Evolutionary conservation across 1,140 invertebrate species (phyloP), one percentile per base, ranked within the genome.

Genomic region (Dendroctonus valens): DNA sequence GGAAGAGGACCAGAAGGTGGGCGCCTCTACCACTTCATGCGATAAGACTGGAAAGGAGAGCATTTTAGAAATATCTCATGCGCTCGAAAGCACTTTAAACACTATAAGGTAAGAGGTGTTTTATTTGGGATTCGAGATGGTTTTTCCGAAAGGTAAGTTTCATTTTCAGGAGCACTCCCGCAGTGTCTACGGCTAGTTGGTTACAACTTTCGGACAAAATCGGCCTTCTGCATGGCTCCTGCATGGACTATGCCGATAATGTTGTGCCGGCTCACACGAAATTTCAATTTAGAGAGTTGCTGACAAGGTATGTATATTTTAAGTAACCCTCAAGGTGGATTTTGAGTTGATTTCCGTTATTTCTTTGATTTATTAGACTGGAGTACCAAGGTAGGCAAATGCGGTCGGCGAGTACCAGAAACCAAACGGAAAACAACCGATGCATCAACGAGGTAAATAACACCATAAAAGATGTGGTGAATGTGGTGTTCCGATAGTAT

Each of bases 211-310:
- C 91, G 1, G 91, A 94, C 74, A 92, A 92, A 75, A 85, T 93
- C 7, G 89, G 89, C 46, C 79, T 90, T 49, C 81, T 94, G 46
- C 89, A 92, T 71, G 85, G 86, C 1, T 88, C 90, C 64, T 94
- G 92, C 77, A 81, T 85, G 44, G 85, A 85, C 46, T 89, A 90
- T 59, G 83, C 83, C 1, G 82, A 83, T 64, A 89, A 90, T 66
- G 85, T 89, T 4, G 89, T 93, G 68, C 87, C 92, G 14, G 91
- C 93, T 12, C 92, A 93, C 74, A 87, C 90, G 38, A 89, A 94
- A 62, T 94, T 97, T 77, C 92, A 94, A 71, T 89, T 95, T 73
- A 87, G 92, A 7, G 93, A 96, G 76, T 81, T 96, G 59, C 84
- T 96, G 5, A 87, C 88, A 0, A 82, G 58, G 58, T 50, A 54